phyloP scores from a whole-genome alignment of 1,140 invertebrate species.

The Danaus melanippus region DNA sequence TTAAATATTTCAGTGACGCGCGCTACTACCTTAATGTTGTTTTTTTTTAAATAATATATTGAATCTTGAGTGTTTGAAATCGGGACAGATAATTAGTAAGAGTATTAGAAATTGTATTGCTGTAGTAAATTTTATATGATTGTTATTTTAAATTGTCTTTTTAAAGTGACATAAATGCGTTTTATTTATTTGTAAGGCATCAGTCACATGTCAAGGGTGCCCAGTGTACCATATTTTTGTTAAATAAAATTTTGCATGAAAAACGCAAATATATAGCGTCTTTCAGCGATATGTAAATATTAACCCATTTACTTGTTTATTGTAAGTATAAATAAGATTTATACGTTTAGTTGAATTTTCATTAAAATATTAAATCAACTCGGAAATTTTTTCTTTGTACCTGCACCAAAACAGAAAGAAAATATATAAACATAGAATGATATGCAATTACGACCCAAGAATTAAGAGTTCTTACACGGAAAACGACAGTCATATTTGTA shows the following conservation, averaged over 20 bases:
- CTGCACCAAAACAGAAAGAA: not conserved
- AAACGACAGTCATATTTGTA: no score
- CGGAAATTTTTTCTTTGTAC: conserved; percentile 27
- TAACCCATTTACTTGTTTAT: conserved; percentile 63
- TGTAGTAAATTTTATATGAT: not conserved
- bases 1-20: conserved; percentile 11
- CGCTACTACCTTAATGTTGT: conserved; percentile 19
- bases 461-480: no score
- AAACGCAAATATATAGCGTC: conserved; percentile 20
- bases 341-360: conserved; percentile 72
- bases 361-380: conserved; percentile 58
- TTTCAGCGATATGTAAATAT: conserved; percentile 56
- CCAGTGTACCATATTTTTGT: conserved; percentile 59
- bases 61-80: conserved; percentile 1
- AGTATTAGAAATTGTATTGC: not conserved
- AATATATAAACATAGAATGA: no score
- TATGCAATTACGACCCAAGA: no score
- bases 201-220: conserved; percentile 29
- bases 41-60: conserved; percentile 11
- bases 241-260: conserved; percentile 61
- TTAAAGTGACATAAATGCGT: conserved; percentile 1
- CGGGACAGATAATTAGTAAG: conserved; percentile 7
- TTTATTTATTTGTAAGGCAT: conserved; percentile 22
- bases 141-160: not conserved
- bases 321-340: conserved; percentile 72